Conservation (phyloP, 2,113 vertebrate species). For the Chaetorhynchus papuensis region DNA sequence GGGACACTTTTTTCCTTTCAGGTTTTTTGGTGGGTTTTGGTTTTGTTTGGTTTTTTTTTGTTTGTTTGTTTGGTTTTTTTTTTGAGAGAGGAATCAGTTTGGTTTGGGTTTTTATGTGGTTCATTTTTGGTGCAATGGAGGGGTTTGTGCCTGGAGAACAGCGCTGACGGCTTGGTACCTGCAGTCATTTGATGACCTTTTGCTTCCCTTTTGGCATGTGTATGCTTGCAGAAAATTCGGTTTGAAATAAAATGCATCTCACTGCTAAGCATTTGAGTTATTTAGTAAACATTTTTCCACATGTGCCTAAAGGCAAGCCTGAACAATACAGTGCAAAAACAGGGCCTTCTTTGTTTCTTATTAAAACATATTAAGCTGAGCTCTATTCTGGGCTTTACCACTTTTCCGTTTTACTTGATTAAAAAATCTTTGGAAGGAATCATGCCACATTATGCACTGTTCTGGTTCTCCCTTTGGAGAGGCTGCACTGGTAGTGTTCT, state of each 20-base stretch:
- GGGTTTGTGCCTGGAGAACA: not conserved
- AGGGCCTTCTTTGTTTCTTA: conserved; percentile 42
- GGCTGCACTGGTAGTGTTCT: not conserved
- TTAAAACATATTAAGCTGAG: not conserved
- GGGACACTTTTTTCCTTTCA: not conserved
- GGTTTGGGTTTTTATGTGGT: not conserved
- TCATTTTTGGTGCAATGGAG: not conserved
- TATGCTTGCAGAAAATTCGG: not conserved
- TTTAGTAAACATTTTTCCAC: conserved; percentile 62
- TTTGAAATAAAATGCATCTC: conserved; percentile 24
- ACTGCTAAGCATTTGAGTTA: conserved; percentile 24
- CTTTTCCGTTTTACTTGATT: not conserved
- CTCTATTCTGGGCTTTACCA: not conserved
- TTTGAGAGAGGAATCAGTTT: not conserved
- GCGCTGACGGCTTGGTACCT: not conserved
- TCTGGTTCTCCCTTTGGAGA: not conserved
- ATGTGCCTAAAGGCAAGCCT: conserved; percentile 28
- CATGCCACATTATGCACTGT: not conserved
- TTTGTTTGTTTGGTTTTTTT: not conserved
- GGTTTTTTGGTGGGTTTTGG: not conserved
- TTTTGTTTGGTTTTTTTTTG: not conserved
- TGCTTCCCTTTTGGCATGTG: not conserved
- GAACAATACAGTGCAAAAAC: conserved; percentile 24
- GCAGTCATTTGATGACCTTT: not conserved
- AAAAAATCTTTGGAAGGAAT: not conserved